Evolutionary conservation across 2,113 vertebrate species (phyloP).

Genomic region (Atlantisia rogersi): DNA sequence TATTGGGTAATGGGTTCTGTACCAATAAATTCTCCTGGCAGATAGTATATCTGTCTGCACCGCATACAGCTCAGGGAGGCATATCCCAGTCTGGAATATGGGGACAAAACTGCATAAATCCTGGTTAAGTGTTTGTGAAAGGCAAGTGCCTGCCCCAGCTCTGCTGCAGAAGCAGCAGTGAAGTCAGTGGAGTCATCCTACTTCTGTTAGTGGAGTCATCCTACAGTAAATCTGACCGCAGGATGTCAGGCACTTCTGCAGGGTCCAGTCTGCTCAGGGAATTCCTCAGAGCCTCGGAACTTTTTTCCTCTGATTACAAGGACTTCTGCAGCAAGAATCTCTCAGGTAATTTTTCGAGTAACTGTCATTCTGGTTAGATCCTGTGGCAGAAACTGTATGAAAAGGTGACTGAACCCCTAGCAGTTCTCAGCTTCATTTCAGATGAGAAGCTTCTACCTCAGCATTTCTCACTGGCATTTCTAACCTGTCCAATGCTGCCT

Average conservation of each 20-base stretch:
- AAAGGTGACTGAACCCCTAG: background rate
- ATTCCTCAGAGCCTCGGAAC: background rate
- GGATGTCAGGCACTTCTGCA: background rate
- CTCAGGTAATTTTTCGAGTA: background rate
- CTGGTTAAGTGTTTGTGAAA: background rate
- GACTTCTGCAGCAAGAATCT: background rate
- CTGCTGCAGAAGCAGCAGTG: background rate
- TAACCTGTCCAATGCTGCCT: conserved; percentile 15
- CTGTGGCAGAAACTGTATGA: background rate
- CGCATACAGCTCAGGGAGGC: background rate
- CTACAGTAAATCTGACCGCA: background rate
- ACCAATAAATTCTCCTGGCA: background rate
- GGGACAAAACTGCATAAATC: background rate
- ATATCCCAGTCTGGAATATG: background rate
- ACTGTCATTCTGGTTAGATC: background rate
- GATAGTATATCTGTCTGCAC: background rate
- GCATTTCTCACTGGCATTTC: background rate
- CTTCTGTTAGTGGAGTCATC: background rate
- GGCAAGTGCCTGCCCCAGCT: background rate
- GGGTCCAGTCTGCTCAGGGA: background rate
- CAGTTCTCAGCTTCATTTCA: background rate
- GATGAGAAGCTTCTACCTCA: background rate
- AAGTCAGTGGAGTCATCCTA: background rate
- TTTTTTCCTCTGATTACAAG: background rate
- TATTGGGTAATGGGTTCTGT: background rate